Conservation (phyloP, 1,140 invertebrate species). For the Whitmania pigra region DNA sequence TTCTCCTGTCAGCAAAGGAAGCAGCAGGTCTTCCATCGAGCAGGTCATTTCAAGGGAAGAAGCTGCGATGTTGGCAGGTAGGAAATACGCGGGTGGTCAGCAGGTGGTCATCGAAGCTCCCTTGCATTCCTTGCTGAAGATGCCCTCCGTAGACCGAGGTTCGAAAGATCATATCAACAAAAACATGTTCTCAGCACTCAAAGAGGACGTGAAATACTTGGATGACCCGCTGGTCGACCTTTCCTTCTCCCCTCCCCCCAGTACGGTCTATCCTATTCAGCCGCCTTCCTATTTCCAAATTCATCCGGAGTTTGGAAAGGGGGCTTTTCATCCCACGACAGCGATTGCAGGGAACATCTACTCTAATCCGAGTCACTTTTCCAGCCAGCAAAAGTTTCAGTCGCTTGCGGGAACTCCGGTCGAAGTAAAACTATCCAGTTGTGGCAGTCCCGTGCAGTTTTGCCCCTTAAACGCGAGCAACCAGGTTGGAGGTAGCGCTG, state of each 20-base stretch:
- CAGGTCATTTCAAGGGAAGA: conserved; percentile 16
- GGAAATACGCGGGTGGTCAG: background rate
- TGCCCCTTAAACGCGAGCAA: background rate
- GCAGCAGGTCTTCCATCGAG: conserved; percentile 13
- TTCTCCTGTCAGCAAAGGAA: conserved; percentile 15
- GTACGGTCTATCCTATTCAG: background rate
- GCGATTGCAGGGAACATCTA: background rate
- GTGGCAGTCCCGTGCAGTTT: background rate
- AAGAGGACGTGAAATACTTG: conserved; percentile 3
- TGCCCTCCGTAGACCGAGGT: background rate
- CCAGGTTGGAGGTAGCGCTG: background rate
- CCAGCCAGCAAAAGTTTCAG: background rate
- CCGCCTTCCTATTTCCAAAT: conserved; percentile 2
- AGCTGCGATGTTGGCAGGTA: background rate
- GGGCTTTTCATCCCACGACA: background rate
- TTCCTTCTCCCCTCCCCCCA: background rate
- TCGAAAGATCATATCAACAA: conserved; percentile 1
- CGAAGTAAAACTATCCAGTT: conserved; percentile 4
- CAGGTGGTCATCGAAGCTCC: background rate
- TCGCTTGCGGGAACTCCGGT: background rate
- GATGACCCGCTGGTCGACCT: conserved; percentile 3
- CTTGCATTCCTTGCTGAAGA: background rate
- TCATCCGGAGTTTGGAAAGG: conserved; percentile 2
- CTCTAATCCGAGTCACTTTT: background rate
- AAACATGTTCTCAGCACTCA: background rate